Conservation (phyloP, 1,140 invertebrate genomes). For the Bilobella aurantiaca region DNA sequence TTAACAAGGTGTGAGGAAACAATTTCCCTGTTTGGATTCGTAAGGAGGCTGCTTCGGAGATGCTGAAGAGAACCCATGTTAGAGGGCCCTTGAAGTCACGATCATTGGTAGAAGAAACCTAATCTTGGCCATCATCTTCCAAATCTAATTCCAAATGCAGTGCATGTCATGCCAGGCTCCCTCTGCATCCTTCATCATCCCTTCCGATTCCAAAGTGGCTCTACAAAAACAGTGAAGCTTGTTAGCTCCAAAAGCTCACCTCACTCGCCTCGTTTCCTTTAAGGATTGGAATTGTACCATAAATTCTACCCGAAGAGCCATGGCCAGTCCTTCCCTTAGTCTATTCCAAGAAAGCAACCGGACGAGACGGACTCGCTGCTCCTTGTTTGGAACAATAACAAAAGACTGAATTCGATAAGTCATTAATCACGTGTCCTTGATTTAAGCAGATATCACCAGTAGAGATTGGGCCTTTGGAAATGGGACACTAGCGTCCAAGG, state of each 20-base stretch:
- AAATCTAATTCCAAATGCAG: constrained; percentile 4
- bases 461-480: too few species aligned
- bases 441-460: too few species aligned
- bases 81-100: neutral
- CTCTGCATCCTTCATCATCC: neutral
- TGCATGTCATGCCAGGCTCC: neutral
- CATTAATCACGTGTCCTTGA: too few species aligned
- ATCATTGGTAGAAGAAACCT: neutral
- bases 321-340: neutral
- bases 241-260: constrained; percentile 4
- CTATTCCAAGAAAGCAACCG: neutral
- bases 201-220: neutral
- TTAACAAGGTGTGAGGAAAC: constrained; percentile 7
- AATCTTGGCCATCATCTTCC: neutral
- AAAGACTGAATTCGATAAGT: neutral
- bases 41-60: neutral
- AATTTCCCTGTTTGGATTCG: constrained; percentile 4
- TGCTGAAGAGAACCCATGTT: neutral
- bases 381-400: neutral
- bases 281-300: neutral
- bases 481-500: neutral
- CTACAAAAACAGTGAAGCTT: neutral
- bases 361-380: neutral
- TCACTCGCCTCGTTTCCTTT: constrained; percentile 4
- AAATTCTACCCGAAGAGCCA: too few species aligned